Evolutionary conservation across 2,797 vertebrate species (phyloP), one percentile per base, ranked within the genome.

Genomic region (Nyctalus aviator): DNA sequence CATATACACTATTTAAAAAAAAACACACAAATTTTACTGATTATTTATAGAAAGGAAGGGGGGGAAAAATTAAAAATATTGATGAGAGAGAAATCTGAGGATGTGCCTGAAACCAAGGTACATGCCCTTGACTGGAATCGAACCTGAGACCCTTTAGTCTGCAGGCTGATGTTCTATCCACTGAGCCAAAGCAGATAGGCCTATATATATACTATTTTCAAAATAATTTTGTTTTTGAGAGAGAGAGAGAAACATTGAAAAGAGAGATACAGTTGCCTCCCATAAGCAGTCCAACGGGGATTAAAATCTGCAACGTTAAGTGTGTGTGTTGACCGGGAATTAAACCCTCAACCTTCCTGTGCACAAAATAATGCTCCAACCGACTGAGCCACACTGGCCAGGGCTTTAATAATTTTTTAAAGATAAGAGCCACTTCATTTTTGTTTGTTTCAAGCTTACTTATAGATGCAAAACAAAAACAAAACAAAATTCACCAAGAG

Each of bases 381-480:
- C 8, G 32, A 20, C n/a, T 66, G 64, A 32, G 8, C 64, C 64
- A 66, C n/a, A 66, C 17, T 66, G 64, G 64, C 64, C 64, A 66
- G 64, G 64, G n/a, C 64, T 20, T 66, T 66, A 48, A 50, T 76
- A 76, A 32, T 50, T 50, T 76, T 37, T 88, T 83, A 69, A 83
- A 50, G 69, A 82, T 48, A 73, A 83, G 32, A 89, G 4, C 7
- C 71, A 86, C 62, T 68, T 93, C 2, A 2, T 35, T 88, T 83
- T 73, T 75, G 20, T 92, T 72, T 71, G 17, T 73, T 88, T 72
- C 17, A 66, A 12, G 25, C 18, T 35, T 78, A 25, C 77, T 73
- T 77, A 55, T 72, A 87, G 25, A 48, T 88, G 5, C 53, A 88
- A 93, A 90, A 76, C 9, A 69, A 93, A 91, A 87, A 27, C 12